These are phyloP conservation scores for Melierax canorus DNA, from an alignment of 2,113 vertebrate species.

Conservation along the genomic window DNA sequence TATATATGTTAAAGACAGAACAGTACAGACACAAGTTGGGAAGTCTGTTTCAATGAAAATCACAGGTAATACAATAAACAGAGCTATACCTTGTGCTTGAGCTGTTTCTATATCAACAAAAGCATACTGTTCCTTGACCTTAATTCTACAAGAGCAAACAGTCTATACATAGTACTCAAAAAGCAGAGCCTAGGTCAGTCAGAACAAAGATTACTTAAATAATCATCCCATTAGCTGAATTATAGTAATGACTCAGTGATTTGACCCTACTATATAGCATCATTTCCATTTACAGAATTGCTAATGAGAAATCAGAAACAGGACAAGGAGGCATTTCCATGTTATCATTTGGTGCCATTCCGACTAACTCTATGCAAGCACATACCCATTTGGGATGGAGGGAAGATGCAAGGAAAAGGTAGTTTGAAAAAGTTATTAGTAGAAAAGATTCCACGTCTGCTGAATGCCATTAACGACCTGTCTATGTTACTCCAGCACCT, in stretches of 20 bases:
- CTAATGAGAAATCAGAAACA: neutral
- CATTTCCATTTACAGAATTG: neutral
- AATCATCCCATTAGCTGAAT: conserved; percentile 32
- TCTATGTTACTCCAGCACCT: neutral
- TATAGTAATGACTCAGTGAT: neutral
- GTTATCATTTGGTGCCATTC: neutral
- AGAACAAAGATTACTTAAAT: conserved; percentile 8
- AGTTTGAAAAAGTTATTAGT: neutral
- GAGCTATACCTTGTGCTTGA: neutral
- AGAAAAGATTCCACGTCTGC: neutral
- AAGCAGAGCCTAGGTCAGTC: neutral
- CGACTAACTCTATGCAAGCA: neutral
- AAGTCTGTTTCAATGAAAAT: neutral
- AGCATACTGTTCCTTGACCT: neutral
- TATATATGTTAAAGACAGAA: neutral
- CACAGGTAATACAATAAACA: neutral
- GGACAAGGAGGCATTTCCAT: neutral
- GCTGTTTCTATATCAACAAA: neutral
- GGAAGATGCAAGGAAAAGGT: neutral
- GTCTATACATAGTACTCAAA: neutral
- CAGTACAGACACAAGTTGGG: neutral
- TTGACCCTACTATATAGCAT: neutral
- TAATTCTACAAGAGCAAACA: neutral
- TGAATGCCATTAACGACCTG: neutral
- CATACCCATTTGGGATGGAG: neutral